A percentile compares a stretch with the other conserved stretches of the same genome.
phyloP scores from a whole-genome alignment of 2,113 vertebrate genomes.

The Todiramphus saurophagus region DNA sequence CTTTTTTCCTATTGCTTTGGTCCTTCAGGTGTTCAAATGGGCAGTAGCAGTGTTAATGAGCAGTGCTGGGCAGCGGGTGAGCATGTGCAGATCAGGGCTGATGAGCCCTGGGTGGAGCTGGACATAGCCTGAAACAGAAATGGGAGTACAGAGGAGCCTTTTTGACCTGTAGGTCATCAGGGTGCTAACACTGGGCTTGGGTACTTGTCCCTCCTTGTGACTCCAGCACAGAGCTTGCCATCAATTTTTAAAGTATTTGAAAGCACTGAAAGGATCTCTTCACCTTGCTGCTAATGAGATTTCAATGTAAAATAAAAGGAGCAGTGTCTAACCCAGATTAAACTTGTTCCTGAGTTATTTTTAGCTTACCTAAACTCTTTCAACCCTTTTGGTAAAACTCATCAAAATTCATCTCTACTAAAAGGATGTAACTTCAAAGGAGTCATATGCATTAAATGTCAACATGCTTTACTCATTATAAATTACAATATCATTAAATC shows the following conservation, averaged over 20 bases:
- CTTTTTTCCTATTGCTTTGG: background rate
- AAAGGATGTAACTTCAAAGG: slow-evolving; percentile 66
- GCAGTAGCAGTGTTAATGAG: background rate
- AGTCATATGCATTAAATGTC: slow-evolving; percentile 55
- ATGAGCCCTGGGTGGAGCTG: background rate
- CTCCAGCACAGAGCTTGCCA: background rate
- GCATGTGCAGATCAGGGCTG: background rate
- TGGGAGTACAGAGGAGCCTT: background rate
- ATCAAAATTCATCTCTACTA: slow-evolving; percentile 60
- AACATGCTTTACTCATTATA: slow-evolving; percentile 57
- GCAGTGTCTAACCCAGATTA: slow-evolving; percentile 42
- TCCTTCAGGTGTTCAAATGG: background rate
- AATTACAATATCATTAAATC: slow-evolving; percentile 64
- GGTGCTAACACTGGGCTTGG: background rate
- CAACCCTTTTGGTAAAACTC: slow-evolving; percentile 40
- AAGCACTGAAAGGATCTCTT: background rate
- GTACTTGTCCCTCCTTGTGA: background rate
- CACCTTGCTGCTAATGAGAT: slow-evolving; percentile 49
- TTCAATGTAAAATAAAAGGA: slow-evolving; percentile 62
- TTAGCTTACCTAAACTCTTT: slow-evolving; percentile 49
- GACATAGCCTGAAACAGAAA: background rate
- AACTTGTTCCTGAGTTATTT: slow-evolving; percentile 17
- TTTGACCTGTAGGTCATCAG: background rate
- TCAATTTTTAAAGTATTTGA: background rate
- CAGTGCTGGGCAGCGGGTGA: background rate